These are phyloP conservation scores for Rhingia rostrata DNA, from an alignment of 2,888 invertebrate genomes.

Conservation along the genomic window DNA sequence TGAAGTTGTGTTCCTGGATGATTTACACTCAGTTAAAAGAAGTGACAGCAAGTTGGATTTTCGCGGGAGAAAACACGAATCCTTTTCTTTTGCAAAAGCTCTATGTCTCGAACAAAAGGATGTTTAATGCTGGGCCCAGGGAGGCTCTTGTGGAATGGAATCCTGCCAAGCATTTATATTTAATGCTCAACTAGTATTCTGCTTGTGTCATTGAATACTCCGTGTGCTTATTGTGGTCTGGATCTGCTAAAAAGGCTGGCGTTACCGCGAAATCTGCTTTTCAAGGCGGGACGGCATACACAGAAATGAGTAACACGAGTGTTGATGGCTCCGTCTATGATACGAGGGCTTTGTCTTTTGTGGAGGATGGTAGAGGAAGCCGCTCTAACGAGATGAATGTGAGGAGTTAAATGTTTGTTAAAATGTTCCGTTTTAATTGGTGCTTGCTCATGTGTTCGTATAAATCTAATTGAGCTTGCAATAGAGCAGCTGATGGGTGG, in stretches of 20 bases:
- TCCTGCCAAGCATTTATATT: conserved; percentile 62
- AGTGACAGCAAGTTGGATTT: conserved; percentile 40
- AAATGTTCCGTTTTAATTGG: conserved; percentile 63
- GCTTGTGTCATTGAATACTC: conserved; percentile 56
- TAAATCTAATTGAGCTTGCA: conserved; percentile 29
- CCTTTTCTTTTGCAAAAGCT: conserved; percentile 14
- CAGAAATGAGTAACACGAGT: conserved; percentile 21
- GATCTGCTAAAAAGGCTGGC: conserved; percentile 33
- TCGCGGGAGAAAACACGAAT: conserved; percentile 31
- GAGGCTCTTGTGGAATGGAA: not conserved
- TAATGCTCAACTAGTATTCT: conserved; percentile 70
- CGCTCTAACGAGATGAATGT: conserved; percentile 59
- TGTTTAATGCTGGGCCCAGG: not conserved
- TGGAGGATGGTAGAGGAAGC: not conserved
- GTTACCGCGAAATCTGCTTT: conserved; percentile 5
- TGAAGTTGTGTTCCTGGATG: conserved; percentile 53
- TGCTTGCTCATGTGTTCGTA: conserved; percentile 22
- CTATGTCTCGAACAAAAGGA: conserved; percentile 8
- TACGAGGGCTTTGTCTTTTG: conserved; percentile 37
- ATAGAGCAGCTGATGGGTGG: not conserved
- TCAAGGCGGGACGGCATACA: conserved; percentile 1
- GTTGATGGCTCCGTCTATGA: conserved; percentile 27
- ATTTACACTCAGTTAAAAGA: conserved; percentile 58
- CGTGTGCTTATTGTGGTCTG: conserved; percentile 41
- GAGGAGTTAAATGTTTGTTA: conserved; percentile 69